Evolutionary conservation across 2,888 invertebrate genomes (phyloP).

Genomic region (Drosophila rubida): DNA sequence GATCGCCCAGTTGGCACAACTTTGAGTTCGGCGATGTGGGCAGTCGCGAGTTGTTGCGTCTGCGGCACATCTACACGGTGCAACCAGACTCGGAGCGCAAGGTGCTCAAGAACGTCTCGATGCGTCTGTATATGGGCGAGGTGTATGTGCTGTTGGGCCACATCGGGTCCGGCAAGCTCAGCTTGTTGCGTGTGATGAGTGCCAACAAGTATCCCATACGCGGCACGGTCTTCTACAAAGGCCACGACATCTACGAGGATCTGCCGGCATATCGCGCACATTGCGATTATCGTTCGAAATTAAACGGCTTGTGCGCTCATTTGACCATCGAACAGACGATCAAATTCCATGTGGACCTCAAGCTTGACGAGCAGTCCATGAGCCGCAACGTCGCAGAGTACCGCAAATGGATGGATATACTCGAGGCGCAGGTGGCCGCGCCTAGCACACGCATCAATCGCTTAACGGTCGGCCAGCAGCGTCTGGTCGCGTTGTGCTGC

Average conservation of each 20-base stretch:
- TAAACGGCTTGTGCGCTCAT: slow-evolving; percentile 91
- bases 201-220: slow-evolving; percentile 88
- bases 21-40: slow-evolving; percentile 72
- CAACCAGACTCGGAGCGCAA: slow-evolving; percentile 38
- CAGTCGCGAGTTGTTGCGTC: slow-evolving; percentile 50
- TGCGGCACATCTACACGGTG: slow-evolving; percentile 64
- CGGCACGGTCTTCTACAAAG: slow-evolving; percentile 40
- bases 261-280: slow-evolving; percentile 86
- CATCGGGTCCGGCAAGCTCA: slow-evolving; percentile 94
- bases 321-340: slow-evolving; percentile 93
- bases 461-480: slow-evolving; percentile 90
- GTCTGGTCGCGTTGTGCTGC: slow-evolving; percentile 90
- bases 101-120: slow-evolving; percentile 68
- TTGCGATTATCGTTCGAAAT: slow-evolving; percentile 92
- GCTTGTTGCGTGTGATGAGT: slow-evolving; percentile 94
- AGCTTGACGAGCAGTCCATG: slow-evolving; percentile 80
- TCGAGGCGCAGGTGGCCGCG: slow-evolving; percentile 88
- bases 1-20: slow-evolving; percentile 62
- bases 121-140: slow-evolving; percentile 77
- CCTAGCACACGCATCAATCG: slow-evolving; percentile 85
- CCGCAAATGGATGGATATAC: slow-evolving; percentile 84
- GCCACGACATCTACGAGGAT: slow-evolving; percentile 86
- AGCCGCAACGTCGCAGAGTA: too few relatives aligned
- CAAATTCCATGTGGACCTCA: slow-evolving; percentile 91
- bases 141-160: slow-evolving; percentile 89